Base-by-base conservation (phyloP, 1,140 invertebrate genomes). In the Polypedilum vanderplanki region DNA sequence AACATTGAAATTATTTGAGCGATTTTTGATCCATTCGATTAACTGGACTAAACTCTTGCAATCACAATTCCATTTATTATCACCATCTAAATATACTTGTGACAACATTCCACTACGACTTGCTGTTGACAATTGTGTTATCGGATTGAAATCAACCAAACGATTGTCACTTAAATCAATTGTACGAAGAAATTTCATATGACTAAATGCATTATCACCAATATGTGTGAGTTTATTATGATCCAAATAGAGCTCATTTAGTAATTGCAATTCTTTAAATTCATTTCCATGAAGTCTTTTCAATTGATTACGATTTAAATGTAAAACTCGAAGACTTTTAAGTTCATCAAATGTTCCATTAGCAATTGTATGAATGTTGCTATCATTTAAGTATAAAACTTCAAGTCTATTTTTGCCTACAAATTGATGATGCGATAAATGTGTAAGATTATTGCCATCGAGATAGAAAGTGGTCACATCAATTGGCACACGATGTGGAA, bases 391-490 rank as follows among this genome's bases (percentile, higher is more conserved):
- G 80, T 91, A 93, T 22, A 95, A 84, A 22, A 93, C 88, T 81
- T 90, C 88, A 33, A 95, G 85, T 83, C 94, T 93, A 80, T 94
- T 94, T 75, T 94, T 88, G 1, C 93, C 93, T 77, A 95, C 93
- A 80, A 95, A 94, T 2, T 93, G 89, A 79, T 95, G 93, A 80
- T 90, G 93, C 40, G 89, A 88, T 7, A 95, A 83, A 79, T 93
- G 87, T 17, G 87, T 88, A 77, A 95, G 88, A 80, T 92, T 87
- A 80, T 94, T 95, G 7, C 93, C 93, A 80, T 95, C 93, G 74
- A 95, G 85, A 83, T 95, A 95, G 75, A 95, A 90, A 83, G 94
- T 91, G 9, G 93, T 95, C 10, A 92, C 91, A 81, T 96, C 93
- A 93, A 96, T 95, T 0, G 93, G 93, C 75, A 96, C 90, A 77